Base-by-base conservation (phyloP, 2,888 invertebrate genomes). In the Scaptomyza polygonia region DNA sequence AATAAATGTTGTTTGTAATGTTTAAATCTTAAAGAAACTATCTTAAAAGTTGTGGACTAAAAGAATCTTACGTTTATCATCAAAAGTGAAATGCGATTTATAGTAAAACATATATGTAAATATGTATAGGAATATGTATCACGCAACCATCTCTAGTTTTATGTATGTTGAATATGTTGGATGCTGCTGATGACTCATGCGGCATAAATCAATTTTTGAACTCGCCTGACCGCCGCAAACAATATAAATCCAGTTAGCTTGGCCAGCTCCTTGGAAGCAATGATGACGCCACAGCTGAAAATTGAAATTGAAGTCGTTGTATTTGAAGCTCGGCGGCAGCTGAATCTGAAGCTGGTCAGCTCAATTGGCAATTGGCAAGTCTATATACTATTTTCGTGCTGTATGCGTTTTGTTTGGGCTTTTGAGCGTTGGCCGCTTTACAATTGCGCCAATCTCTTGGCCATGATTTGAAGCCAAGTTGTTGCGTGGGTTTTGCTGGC, bases 151-250 rank as follows among this genome's bases (percentile, higher is more conserved):
- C 48, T 48, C 32, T 32, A 32, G 48, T 47, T 12, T n/a, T 45
- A 7, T 6, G 32, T n/a, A n/a, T 34, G 34, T 29, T 29, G 39
- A 9, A 27, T n/a, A 29, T 43, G 32, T 21, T 49, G 14, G 32
- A 18, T 42, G 29, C 16, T 16, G 16, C 9, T 39, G 61, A 73
- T 73, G 80, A 81, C 42, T 81, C 85, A 81, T 81, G 61, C 58
- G 51, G 49, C 62, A 69, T 81, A 84, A 84, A 86, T 84, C 86
- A 84, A 86, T 77, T 74, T 48, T 57, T 83, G 86, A 86, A 77
- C 86, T 66, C 80, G 65, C 54, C 64, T 68, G 77, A 83, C 77
- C 77, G 65, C 63, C 55, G 48, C 30, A 27, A 11, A 7, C 27
- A 44, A 25, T 5, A 25, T 25, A 36, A 47, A 55, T 65, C 63